Percentiles rank a stretch among this genome's conserved stretches.
Conservation (phyloP, 2,888 invertebrate species). For the Bursaphelenchus okinawaensis region DNA sequence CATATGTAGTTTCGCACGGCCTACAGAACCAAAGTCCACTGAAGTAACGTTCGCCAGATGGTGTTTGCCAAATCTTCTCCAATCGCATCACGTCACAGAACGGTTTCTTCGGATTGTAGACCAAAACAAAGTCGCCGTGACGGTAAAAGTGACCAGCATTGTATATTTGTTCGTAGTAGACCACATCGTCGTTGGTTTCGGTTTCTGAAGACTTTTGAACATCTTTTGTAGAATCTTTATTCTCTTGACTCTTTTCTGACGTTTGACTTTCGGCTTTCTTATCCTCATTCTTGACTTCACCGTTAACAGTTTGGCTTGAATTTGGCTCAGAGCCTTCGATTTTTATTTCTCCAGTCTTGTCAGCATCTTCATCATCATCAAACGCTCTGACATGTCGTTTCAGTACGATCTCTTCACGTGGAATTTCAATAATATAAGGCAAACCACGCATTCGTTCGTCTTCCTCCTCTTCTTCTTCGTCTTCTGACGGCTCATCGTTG, state of each 20-base stretch:
- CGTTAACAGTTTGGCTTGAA: no score
- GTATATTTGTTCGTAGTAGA: constrained; percentile 88
- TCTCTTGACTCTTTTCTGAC: neutral
- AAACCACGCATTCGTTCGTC: constrained; percentile 27
- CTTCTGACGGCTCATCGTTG: neutral
- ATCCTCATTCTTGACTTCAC: no score
- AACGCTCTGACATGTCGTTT: constrained; percentile 3
- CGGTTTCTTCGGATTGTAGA: constrained; percentile 77
- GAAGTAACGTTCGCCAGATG: constrained; percentile 66
- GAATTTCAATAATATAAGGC: constrained; percentile 25
- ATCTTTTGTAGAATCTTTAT: neutral
- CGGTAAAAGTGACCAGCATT: constrained; percentile 60
- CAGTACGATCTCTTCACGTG: constrained; percentile 27
- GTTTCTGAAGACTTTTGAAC: neutral
- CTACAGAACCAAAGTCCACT: constrained; percentile 87
- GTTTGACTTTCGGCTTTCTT: neutral
- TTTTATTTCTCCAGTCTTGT: constrained; percentile 11
- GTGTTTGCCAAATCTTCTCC: constrained; percentile 87
- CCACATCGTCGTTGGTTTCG: constrained; percentile 56
- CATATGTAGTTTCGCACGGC: constrained; percentile 77
- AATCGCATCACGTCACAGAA: constrained; percentile 86
- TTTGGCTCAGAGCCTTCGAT: no score
- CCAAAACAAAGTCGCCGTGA: constrained; percentile 82
- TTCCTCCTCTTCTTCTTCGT: constrained; percentile 22
- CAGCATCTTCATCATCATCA: neutral